A percentile compares a stretch with the other conserved stretches of the same genome.
Conservation (phyloP, 2,113 vertebrate species). For the Malurus alboscapulatus region DNA sequence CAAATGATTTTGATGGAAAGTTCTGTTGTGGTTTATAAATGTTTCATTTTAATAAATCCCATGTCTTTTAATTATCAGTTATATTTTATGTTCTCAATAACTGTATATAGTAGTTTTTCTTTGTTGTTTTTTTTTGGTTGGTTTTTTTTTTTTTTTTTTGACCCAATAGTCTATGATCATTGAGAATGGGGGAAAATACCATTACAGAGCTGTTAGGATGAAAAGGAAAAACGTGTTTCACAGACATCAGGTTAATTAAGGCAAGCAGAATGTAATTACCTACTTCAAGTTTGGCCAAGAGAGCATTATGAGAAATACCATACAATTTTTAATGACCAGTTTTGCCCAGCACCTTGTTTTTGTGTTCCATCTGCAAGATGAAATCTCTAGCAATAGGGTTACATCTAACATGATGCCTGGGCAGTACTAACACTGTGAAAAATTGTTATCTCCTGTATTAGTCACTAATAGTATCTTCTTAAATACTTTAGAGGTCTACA, state of each 20-base stretch:
- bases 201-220: background rate
- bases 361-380: background rate
- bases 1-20: background rate
- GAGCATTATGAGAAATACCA: background rate
- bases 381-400: background rate
- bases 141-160: background rate
- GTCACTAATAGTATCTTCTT: background rate
- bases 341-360: background rate
- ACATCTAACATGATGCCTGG: background rate
- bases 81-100: background rate
- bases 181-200: background rate
- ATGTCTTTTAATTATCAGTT: background rate
- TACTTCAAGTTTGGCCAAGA: background rate
- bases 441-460: background rate
- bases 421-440: background rate
- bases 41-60: background rate
- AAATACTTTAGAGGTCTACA: background rate
- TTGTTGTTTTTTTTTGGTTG: background rate
- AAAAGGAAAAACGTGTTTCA: background rate
- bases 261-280: background rate
- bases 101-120: background rate
- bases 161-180: background rate
- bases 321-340: background rate
- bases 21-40: background rate
- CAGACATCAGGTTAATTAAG: slow-evolving; percentile 12